Conservation (phyloP, 2,797 vertebrate genomes). For the Parambassis ranga region DNA sequence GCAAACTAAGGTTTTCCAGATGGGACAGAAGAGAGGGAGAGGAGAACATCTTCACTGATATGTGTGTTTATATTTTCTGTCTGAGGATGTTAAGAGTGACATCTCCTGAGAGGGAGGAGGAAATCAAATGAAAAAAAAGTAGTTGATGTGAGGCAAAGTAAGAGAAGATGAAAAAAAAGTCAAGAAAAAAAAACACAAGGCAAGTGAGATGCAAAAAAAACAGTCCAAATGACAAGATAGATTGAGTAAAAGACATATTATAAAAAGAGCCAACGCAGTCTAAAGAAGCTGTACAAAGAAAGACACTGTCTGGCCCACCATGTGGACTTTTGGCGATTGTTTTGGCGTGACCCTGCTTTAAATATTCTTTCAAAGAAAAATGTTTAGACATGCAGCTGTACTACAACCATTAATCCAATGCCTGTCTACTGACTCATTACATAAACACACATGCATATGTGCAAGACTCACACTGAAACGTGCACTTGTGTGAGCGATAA, state of each 20-base stretch:
- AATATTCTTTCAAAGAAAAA: conserved; percentile 64
- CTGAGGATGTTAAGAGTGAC: conserved; percentile 69
- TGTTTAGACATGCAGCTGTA: conserved; percentile 64
- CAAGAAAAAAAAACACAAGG: not conserved
- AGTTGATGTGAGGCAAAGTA: not conserved
- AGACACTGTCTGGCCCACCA: conserved; percentile 19
- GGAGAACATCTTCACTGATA: conserved; percentile 57
- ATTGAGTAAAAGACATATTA: conserved; percentile 12
- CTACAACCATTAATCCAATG: conserved; percentile 47
- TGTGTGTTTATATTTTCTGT: conserved; percentile 73
- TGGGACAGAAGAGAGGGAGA: conserved; percentile 44
- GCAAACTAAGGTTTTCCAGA: conserved; percentile 79
- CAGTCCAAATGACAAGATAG: not conserved
- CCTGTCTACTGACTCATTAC: conserved; percentile 35
- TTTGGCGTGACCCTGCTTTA: conserved; percentile 41
- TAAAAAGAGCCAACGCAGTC: conserved; percentile 5
- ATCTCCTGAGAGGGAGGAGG: conserved; percentile 15
- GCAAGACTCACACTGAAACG: not conserved
- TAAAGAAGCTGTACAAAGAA: conserved; percentile 9
- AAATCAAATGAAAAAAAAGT: not conserved
- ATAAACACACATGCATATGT: conserved; percentile 8
- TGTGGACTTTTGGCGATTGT: conserved; percentile 52
- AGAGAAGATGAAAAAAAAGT: not conserved
- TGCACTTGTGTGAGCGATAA: not conserved
- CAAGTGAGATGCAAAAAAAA: conserved; percentile 4